phyloP scores from a whole-genome alignment of 2,113 vertebrate species.

The Hipposideros armiger region DNA sequence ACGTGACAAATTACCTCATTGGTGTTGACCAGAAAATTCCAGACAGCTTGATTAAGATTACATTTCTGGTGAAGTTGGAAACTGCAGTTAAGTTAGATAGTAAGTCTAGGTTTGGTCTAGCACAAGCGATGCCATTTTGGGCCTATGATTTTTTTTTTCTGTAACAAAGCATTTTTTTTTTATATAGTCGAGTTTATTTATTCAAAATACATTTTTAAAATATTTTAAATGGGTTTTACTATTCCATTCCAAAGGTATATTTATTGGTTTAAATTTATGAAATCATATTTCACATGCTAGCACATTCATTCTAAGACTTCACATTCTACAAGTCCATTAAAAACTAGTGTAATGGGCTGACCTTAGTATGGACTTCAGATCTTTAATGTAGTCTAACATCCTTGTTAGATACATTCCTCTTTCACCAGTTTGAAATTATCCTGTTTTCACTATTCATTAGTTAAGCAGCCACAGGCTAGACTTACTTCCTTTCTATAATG shows the following conservation, averaged over 20 bases:
- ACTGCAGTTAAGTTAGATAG: not conserved
- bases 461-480: slow-evolving; percentile 52
- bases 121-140: no score
- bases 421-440: slow-evolving; percentile 24
- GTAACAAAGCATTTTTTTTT: not conserved
- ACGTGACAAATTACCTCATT: not conserved
- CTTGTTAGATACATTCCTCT: not conserved
- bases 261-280: slow-evolving; percentile 38
- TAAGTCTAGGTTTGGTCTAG: not conserved
- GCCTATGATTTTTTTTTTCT: not conserved
- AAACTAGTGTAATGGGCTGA: not conserved
- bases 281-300: not conserved
- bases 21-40: not conserved
- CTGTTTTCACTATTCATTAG: slow-evolving; percentile 34
- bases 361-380: not conserved
- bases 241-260: not conserved
- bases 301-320: not conserved
- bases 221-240: not conserved
- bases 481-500: slow-evolving; percentile 53
- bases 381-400: not conserved
- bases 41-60: not conserved
- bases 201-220: not conserved
- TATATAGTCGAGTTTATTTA: not conserved
- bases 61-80: not conserved
- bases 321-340: not conserved